These are phyloP conservation scores for Drosophila littoralis DNA, from an alignment of 1,140 invertebrate genomes.

Conservation along the genomic window DNA sequence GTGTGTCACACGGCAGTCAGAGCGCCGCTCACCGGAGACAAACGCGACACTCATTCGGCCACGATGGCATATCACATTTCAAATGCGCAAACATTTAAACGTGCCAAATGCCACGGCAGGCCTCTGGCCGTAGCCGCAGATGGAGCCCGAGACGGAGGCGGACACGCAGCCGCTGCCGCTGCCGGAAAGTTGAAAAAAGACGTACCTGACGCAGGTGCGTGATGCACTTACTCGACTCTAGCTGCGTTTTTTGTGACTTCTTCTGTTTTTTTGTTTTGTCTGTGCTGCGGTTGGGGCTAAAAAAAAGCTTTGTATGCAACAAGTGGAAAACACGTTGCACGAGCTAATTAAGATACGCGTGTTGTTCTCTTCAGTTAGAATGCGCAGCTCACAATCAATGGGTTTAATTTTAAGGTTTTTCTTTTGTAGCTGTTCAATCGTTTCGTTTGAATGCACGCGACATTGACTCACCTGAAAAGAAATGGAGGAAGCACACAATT, in stretches of 20 bases:
- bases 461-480: conserved; percentile 59
- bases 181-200: conserved; percentile 22
- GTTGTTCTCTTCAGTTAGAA: conserved; percentile 1
- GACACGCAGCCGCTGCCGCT: background rate
- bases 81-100: conserved; percentile 60
- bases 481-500: conserved; percentile 17
- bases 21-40: conserved; percentile 16
- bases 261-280: background rate
- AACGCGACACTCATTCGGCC: conserved; percentile 23
- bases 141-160: background rate
- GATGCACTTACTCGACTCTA: conserved; percentile 16
- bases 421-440: conserved; percentile 3
- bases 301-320: conserved; percentile 23
- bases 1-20: conserved; percentile 35
- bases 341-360: conserved; percentile 26
- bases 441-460: conserved; percentile 27
- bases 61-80: conserved; percentile 56
- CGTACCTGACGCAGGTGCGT: conserved; percentile 30
- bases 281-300: conserved; percentile 1
- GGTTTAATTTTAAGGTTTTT: background rate
- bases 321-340: conserved; percentile 31
- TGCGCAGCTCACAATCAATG: conserved; percentile 7
- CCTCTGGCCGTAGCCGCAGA: background rate
- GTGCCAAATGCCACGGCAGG: conserved; percentile 33
- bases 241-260: conserved; percentile 2